phyloP scores from a whole-genome alignment of 2,113 vertebrate species.

The Anser brachyrhynchus region DNA sequence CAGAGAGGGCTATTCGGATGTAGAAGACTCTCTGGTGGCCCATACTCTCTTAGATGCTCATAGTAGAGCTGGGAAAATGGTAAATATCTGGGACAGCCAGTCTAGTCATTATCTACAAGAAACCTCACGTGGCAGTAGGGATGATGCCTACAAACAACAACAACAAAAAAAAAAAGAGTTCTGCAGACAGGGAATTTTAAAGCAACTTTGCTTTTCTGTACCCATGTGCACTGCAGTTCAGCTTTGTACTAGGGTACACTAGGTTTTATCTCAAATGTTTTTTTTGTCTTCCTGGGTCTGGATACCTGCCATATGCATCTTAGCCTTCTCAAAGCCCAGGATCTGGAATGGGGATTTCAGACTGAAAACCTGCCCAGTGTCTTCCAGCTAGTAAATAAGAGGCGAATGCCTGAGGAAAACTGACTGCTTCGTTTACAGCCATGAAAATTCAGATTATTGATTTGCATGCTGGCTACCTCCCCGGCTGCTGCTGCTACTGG shows the following conservation, averaged over 20 bases:
- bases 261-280: not conserved
- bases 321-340: not conserved
- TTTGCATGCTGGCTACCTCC: not conserved
- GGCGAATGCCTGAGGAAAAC: not conserved
- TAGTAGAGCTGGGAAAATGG: not conserved
- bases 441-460: not conserved
- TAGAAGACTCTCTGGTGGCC: not conserved
- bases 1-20: not conserved
- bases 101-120: not conserved
- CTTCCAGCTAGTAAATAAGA: not conserved
- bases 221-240: not conserved
- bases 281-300: not conserved
- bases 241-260: not conserved
- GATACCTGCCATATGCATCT: not conserved
- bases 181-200: not conserved
- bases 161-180: not conserved
- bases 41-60: not conserved
- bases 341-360: not conserved
- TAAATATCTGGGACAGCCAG: not conserved
- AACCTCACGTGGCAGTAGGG: not conserved
- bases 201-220: not conserved
- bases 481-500: not conserved
- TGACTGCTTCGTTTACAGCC: not conserved
- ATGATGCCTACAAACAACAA: not conserved
- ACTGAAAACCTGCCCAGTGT: not conserved